Conservation (phyloP, 2,113 vertebrate species). For the Stomatorhinus ivindoensis region DNA sequence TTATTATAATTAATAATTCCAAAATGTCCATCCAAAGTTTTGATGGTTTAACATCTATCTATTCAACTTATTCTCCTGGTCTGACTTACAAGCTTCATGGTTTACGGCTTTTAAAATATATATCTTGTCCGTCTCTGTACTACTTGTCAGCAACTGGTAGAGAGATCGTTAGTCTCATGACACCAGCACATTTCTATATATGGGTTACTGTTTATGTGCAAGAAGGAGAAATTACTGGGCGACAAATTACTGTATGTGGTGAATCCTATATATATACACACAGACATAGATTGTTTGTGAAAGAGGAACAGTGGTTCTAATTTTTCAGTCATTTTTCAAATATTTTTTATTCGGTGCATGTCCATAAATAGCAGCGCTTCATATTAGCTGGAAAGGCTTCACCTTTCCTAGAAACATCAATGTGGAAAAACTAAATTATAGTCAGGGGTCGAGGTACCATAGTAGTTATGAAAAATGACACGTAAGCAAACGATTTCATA, state of each 20-base stretch:
- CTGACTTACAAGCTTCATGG: not conserved
- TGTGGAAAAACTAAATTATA: not conserved
- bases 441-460: not conserved
- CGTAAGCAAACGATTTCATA: not conserved
- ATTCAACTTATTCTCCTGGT: not conserved
- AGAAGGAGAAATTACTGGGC: not conserved
- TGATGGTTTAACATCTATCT: not conserved
- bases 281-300: not conserved
- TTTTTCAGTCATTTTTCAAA: not conserved
- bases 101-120: not conserved
- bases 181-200: not conserved
- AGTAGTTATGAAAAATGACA: not conserved
- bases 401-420: not conserved
- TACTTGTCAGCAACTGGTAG: not conserved
- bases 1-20: not conserved
- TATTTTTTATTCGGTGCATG: not conserved
- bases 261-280: not conserved
- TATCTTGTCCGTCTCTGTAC: not conserved
- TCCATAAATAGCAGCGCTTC: not conserved
- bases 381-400: not conserved
- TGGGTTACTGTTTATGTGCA: not conserved
- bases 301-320: conserved; percentile 1
- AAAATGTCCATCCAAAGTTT: not conserved
- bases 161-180: not conserved
- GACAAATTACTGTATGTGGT: not conserved